Evolutionary conservation across 2,113 vertebrate species (phyloP).

Genomic region (Cyphomyrus plagiostoma): DNA sequence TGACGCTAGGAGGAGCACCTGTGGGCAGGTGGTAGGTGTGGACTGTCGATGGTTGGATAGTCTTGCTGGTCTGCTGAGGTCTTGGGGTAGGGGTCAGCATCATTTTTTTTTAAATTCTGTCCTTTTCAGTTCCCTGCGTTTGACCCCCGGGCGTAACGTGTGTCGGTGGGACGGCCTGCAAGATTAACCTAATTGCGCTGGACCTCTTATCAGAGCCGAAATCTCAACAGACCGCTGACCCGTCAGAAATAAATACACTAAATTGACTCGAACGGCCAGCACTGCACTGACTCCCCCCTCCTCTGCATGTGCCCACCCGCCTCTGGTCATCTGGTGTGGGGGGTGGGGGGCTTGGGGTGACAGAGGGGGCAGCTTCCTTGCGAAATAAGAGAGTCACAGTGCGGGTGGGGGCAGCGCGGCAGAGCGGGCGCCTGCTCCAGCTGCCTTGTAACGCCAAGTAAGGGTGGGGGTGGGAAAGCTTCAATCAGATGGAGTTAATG

Average conservation of each 20-base stretch:
- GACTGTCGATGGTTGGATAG: background rate
- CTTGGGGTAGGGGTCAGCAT: background rate
- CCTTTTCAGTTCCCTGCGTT: background rate
- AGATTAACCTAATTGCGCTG: slow-evolving; percentile 39
- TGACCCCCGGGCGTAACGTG: slow-evolving; percentile 7
- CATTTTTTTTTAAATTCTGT: background rate
- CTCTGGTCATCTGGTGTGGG: slow-evolving; percentile 28
- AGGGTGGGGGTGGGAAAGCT: background rate
- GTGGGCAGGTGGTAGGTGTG: background rate
- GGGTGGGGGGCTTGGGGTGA: slow-evolving; percentile 33
- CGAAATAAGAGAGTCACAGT: slow-evolving; percentile 2
- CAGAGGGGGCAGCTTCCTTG: slow-evolving; percentile 25
- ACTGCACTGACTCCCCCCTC: slow-evolving; percentile 14
- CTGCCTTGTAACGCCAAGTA: slow-evolving; percentile 18
- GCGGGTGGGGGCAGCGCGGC: background rate
- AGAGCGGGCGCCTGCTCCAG: background rate
- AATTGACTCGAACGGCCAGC: slow-evolving; percentile 36
- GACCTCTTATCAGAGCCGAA: slow-evolving; percentile 37
- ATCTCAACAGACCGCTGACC: slow-evolving; percentile 43
- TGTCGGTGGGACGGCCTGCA: slow-evolving; percentile 26
- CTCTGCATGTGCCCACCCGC: slow-evolving; percentile 18
- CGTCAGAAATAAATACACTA: slow-evolving; percentile 42
- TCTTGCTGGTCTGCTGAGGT: background rate
- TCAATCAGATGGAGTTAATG: slow-evolving; percentile 6
- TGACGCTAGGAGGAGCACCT: background rate